Percentiles rank a stretch among this genome's conserved stretches.
These are phyloP conservation scores for Mesorhabditis belari DNA, from an alignment of 2,888 invertebrate species.

Conservation along the genomic window DNA sequence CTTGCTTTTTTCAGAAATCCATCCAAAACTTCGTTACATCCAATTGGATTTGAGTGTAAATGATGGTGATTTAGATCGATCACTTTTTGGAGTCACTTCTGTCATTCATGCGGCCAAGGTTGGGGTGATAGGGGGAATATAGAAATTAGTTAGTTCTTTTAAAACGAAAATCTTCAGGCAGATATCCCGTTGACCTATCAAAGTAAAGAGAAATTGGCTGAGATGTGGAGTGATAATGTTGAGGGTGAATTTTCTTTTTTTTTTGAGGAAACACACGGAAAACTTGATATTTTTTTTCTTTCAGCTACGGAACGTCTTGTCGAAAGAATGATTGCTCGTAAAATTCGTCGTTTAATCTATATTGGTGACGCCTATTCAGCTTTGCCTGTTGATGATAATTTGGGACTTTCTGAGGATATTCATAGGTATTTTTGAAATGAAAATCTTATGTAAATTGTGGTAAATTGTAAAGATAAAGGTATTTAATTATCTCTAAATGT, in stretches of 20 bases:
- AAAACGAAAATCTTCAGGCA: background rate
- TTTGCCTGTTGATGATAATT: slow-evolving; percentile 45
- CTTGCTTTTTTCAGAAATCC: slow-evolving; percentile 1
- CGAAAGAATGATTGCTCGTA: slow-evolving; percentile 27
- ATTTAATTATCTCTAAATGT: too few relatives aligned
- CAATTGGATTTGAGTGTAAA: background rate
- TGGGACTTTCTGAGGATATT: slow-evolving; percentile 42
- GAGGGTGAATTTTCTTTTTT: slow-evolving; percentile 14
- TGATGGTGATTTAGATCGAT: background rate
- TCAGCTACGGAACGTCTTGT: slow-evolving; percentile 39
- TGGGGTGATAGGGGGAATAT: background rate
- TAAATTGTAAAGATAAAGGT: too few relatives aligned
- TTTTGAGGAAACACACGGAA: background rate
- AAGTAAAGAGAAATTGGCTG: slow-evolving; percentile 10
- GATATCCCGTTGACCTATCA: slow-evolving; percentile 19
- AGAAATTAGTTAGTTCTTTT: too few relatives aligned
- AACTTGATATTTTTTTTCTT: slow-evolving; percentile 6
- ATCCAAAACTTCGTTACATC: background rate
- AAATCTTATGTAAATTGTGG: too few relatives aligned
- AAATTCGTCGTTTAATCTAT: slow-evolving; percentile 34
- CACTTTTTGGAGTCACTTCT: background rate
- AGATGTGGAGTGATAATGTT: slow-evolving; percentile 28
- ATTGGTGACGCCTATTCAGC: slow-evolving; percentile 47
- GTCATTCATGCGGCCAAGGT: background rate
- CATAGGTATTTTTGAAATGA: slow-evolving; percentile 7